Percentiles rank a stretch among this genome's conserved stretches.
These are phyloP conservation scores for Micronycteris hirsuta DNA, from an alignment of 2,113 vertebrate genomes.

Conservation along the genomic window DNA sequence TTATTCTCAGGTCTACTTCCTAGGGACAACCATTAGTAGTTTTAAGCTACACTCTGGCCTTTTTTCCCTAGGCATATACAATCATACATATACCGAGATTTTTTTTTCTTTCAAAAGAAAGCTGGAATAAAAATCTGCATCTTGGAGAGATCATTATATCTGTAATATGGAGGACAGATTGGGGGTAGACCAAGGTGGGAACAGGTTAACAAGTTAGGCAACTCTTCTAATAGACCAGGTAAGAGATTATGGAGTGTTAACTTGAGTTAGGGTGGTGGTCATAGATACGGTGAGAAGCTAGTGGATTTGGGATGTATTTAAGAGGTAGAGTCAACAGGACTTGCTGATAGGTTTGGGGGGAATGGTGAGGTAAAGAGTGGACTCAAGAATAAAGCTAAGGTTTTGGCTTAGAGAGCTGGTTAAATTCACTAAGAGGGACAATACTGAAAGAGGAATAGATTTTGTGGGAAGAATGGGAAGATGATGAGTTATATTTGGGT, in stretches of 20 bases:
- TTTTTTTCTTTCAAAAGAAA: slow-evolving; percentile 13
- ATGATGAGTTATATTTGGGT: slow-evolving; percentile 17
- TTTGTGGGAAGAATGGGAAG: slow-evolving; percentile 7
- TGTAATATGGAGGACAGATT: slow-evolving; percentile 9
- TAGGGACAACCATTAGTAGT: slow-evolving; percentile 19
- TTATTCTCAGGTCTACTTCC: slow-evolving; percentile 20
- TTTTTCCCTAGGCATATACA: neutral
- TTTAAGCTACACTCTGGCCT: neutral
- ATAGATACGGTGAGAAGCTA: neutral
- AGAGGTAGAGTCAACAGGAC: neutral
- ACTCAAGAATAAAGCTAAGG: neutral
- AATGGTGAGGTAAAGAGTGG: neutral
- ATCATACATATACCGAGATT: neutral
- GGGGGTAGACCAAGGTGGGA: neutral
- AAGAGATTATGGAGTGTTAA: neutral
- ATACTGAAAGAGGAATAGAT: slow-evolving; percentile 20
- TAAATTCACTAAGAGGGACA: slow-evolving; percentile 21
- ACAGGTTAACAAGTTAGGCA: neutral
- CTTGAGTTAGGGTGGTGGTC: neutral
- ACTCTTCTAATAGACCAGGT: slow-evolving; percentile 21
- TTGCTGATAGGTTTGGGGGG: neutral
- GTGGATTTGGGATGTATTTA: slow-evolving; percentile 19
- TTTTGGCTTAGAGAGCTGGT: slow-evolving; percentile 17
- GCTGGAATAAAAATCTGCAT: slow-evolving; percentile 20
- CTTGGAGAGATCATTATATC: slow-evolving; percentile 3